Evolutionary conservation across 2,113 vertebrate species (phyloP), one percentile per base, ranked within the genome.

Genomic region (Cairina moschata): DNA sequence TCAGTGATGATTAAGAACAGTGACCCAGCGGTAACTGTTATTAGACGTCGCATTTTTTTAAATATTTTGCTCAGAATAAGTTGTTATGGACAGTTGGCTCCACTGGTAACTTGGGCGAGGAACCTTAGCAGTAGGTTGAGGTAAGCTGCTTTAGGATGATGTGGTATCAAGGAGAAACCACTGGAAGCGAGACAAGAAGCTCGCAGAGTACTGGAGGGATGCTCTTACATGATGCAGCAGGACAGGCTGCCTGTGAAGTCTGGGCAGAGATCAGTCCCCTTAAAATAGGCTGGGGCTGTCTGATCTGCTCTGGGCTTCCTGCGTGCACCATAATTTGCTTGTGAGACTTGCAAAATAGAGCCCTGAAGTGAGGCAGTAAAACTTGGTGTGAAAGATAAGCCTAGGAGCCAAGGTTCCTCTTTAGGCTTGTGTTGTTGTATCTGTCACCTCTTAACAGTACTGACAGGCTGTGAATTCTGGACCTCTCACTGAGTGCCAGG

Each of bases 131-230:
- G 5, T 71, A 74, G 16, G 12, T 42, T 56, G 3, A 63, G 66
- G 36, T 44, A 20, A 38, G 14, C 5, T 2, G 3, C 63, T 91
- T 82, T 87, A 60, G 46, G 67, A 25, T 78, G 42, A 75, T 22
- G 2, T 4, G 5, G 3, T 55, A 9, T 16, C 3, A 0, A 42
- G 73, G 36, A 59, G 40, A 67, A 84, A 63, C 66, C 0, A 1
- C 13, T 75, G 68, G 36, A 86, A 91, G 55, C 29, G 0, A 54
- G 50, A 26, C 46, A 13, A 21, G 18, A 74, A 73, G 78, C 15
- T 62, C 22, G 28, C 38, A 52, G 29, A 32, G 58, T 79, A 6
- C 54, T 65, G 48, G 44, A 26, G 50, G 55, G 75, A 44, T 79
- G 59, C 18, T 44, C 2, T 60, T 68, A 18, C 0, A 1, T 83